Evolutionary conservation across 2,113 vertebrate species (phyloP), one percentile per base, ranked within the genome.

Genomic region (Labeo rohita): DNA sequence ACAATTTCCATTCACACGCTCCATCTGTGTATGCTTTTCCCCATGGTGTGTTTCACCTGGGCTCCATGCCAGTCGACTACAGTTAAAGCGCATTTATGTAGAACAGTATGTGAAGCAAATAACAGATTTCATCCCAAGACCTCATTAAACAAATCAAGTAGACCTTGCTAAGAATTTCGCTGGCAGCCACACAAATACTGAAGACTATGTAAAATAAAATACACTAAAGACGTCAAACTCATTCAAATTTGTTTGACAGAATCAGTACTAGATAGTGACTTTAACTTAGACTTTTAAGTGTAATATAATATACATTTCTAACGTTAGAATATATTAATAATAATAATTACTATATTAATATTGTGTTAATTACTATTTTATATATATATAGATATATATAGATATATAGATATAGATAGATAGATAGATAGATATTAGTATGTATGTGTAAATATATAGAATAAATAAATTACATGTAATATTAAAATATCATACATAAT

Each of bases 51-150:
- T 75, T 49, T 75, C 21, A 23, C 12, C n/a, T 49, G 72, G 21
- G 63, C 76, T 49, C 28, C 86, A 86, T 87, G 84, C 70, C 47
- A 77, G 23, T 9, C 66, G 36, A 4, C 78, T 88, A 87, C 86
- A 79, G 54, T 59, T 56, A 21, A 63, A 85, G 80, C 83, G 89
- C 74, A 86, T 85, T 86, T 61, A 61, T 61, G 79, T 79, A 86
- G 36, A 84, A 85, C 65, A 70, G 7, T 39, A 39, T 18, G 68
- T 21, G 8, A 21, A 43, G 68, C 16, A 43, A 21, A 72, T 43
- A 72, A 18, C 16, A 6, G 18, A 21, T 39, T 43, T 21, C 13
- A 68, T 39, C 36, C 56, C 21, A 36, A 65, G 83, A 77, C 28
- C 1, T 84, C 87, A 79, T 81, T 76, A 74, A 39, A 39, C 34